Base-by-base conservation (phyloP, 2,797 vertebrate genomes). In the Sebastes glaucus region DNA sequence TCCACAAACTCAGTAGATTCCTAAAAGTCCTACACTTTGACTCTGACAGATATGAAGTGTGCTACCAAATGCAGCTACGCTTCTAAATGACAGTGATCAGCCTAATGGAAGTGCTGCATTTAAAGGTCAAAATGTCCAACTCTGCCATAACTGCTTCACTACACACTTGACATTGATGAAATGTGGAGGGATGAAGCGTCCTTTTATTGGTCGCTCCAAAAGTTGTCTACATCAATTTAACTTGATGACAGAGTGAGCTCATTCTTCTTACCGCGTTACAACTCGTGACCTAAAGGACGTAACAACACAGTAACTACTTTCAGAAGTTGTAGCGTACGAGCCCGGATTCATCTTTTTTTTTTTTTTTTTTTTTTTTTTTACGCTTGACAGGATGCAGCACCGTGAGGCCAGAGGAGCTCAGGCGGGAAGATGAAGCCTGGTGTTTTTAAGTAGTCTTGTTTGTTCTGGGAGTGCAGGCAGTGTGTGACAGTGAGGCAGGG, bases 371-470 rank as follows among this genome's bases (percentile, higher is more conserved):
- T 16, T 53, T 46, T 14, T 42, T 38, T 81, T 56, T 16, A 73
- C 60, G 33, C 78, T 77, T 75, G 81, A 77, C 74, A 63, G 73
- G 67, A 82, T 59, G 60, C 62, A 59, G 79, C 72, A 78, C 69
- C 18, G 76, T 33, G 56, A 71, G 57, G 73, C 82, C 30, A 38
- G 77, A 59, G 80, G 52, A 84, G 77, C 63, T 82, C 69, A 53
- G 74, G 53, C 13, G 16, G 18, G 49, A 76, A 75, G 82, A 81
- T 55, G 82, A 80, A 67, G 79, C 76, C 73, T 20, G 57, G 82
- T 74, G 86, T 79, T 85, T 38, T 84, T 71, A 84, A 78, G 81
- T 80, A 27, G 81, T 62, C 22, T 35, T 83, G 76, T 88, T 89
- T 83, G 85, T 81, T 82, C 61, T 30, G 18, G 67, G 53, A 78